A percentile compares a stretch with the other conserved stretches of the same genome.
These are phyloP conservation scores for Salvelinus namaycush DNA, from an alignment of 2,113 vertebrate species.

Conservation along the genomic window DNA sequence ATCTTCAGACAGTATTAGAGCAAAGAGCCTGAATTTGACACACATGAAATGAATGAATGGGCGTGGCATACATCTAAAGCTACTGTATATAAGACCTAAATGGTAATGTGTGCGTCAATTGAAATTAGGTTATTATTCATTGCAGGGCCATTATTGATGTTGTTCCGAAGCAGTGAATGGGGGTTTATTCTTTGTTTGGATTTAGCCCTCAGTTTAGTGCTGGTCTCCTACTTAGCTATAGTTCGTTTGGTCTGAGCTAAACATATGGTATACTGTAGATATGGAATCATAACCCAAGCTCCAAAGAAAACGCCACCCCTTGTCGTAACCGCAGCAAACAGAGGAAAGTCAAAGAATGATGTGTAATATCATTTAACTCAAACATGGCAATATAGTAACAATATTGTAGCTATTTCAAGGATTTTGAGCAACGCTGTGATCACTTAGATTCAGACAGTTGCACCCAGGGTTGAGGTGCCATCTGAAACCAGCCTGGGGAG, in stretches of 20 bases:
- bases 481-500: constrained; percentile 15
- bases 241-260: too few species aligned
- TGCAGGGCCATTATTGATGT: constrained; percentile 52
- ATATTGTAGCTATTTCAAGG: too few species aligned
- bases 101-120: not conserved
- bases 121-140: constrained; percentile 55
- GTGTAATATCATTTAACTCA: too few species aligned
- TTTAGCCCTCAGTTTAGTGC: too few species aligned
- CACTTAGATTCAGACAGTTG: not conserved
- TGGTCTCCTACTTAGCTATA: too few species aligned
- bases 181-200: too few species aligned
- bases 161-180: not conserved
- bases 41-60: not conserved
- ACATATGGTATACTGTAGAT: too few species aligned
- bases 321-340: too few species aligned
- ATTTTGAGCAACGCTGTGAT: not conserved
- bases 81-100: not conserved
- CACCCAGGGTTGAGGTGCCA: constrained; percentile 24
- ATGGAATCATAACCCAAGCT: too few species aligned
- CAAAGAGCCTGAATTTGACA: not conserved
- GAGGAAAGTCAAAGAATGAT: too few species aligned
- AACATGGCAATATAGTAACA: too few species aligned
- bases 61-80: not conserved
- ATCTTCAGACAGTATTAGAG: not conserved
- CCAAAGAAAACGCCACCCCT: too few species aligned